phyloP scores from a whole-genome alignment of 2,113 vertebrate species.

The Pseudopodoces humilis region DNA sequence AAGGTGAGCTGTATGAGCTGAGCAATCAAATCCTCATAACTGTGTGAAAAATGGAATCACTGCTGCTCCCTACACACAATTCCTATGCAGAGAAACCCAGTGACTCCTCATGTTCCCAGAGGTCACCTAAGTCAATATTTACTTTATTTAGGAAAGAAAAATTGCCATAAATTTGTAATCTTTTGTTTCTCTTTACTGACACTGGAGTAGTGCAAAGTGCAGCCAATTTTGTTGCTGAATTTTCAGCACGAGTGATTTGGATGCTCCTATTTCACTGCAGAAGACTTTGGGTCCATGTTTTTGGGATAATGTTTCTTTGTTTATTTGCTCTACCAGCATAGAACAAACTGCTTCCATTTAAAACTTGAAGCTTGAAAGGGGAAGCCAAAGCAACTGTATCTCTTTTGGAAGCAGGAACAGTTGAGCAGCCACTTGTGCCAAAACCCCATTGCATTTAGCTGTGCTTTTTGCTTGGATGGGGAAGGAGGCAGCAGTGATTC shows the following conservation, averaged over 20 bases:
- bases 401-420: background rate
- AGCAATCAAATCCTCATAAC: background rate
- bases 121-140: background rate
- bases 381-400: background rate
- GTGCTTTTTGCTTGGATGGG: background rate
- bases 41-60: background rate
- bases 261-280: background rate
- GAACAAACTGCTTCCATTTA: background rate
- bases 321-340: background rate
- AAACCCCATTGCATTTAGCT: background rate
- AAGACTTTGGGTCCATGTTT: background rate
- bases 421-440: constrained; percentile 9
- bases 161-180: background rate
- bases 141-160: background rate
- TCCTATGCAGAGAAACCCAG: background rate
- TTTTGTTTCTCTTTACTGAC: background rate
- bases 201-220: background rate
- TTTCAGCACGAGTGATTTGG: background rate
- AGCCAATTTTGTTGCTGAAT: background rate
- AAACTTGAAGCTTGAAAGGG: background rate
- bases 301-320: background rate
- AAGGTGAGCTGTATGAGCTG: background rate
- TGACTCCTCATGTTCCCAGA: background rate
- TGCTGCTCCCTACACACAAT: background rate
- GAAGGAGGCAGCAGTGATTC: background rate